Base-by-base conservation (phyloP, 2,888 invertebrate species). In the Scaptomyza cyrtandrae region DNA sequence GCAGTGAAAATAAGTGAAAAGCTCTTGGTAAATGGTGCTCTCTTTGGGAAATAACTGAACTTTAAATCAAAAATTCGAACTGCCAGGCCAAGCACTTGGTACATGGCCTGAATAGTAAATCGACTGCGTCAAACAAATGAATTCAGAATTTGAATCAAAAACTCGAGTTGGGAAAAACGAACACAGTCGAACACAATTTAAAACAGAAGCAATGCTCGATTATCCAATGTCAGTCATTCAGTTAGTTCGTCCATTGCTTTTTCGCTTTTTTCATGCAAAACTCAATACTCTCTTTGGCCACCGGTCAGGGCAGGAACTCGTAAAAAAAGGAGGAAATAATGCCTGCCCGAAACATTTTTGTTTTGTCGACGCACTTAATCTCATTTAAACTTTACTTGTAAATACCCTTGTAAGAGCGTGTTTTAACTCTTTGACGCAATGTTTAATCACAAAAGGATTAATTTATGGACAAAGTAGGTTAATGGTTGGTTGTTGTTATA, bases 281-380 rank as follows among this genome's bases (percentile, higher is more conserved):
- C 39, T 3, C 24, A 31, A 52, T 37, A n/a, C n/a, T 57, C 45
- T 29, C 14, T 41, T 10, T 9, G 57, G 29, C n/a, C 48, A 54
- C 16, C 45, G 53, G 70, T 52, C 53, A 64, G 59, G 62, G 50
- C 49, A 64, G 37, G 35, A 44, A 52, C 44, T 57, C 31, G 45
- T 57, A 24, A 24, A 39, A 52, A 52, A 49, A 24, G 14, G 5
- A 24, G 14, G n/a, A 37, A 39, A 27, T 39, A 19, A 19, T 37
- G 50, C 59, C 56, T 62, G 66, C 50, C 54, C 56, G 6, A 13
- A 54, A 46, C 49, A 67, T 67, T 57, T 71, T 49, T 45, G 69
- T 44, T 56, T 53, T 56, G 64, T 44, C 58, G 54, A 67, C 52
- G 68, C 74, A 75, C 84, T 82, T 83, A 78, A 84, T 78, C 81